Percentiles rank a stretch among this genome's conserved stretches.
Evolutionary conservation across 2,888 invertebrate species (phyloP).

Genomic region (Chaetogeoica ovagalla): DNA sequence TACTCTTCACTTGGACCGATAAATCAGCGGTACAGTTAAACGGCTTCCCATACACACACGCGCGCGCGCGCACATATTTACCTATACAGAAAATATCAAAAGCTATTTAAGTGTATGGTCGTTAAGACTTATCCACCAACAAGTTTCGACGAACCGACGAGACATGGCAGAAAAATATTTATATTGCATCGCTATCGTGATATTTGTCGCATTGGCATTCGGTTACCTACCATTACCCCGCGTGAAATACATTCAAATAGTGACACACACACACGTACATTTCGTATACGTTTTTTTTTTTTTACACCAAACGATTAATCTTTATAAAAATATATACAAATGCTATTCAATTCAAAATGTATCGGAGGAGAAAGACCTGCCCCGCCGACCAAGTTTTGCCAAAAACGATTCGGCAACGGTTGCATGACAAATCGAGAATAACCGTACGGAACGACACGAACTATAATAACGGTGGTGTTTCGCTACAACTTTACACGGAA

Average conservation of each 20-base stretch:
- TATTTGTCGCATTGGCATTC: neutral
- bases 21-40: neutral
- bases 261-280: no score
- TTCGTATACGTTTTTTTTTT: no score
- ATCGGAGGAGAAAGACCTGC: neutral
- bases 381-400: neutral
- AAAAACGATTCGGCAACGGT: neutral
- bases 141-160: neutral
- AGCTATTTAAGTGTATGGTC: neutral
- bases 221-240: neutral
- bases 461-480: neutral
- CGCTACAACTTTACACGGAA: neutral
- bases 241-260: no score
- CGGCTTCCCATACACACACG: neutral
- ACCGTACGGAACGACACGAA: neutral
- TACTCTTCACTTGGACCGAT: neutral
- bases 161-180: neutral
- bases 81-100: constrained; percentile 6
- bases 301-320: neutral
- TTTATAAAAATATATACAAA: neutral
- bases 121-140: neutral
- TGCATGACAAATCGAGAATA: no score
- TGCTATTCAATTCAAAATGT: neutral
- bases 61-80: no score
- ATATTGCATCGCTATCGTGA: neutral